These are phyloP conservation scores for Philopedon plagiatum DNA, from an alignment of 2,888 invertebrate genomes.

Conservation along the genomic window DNA sequence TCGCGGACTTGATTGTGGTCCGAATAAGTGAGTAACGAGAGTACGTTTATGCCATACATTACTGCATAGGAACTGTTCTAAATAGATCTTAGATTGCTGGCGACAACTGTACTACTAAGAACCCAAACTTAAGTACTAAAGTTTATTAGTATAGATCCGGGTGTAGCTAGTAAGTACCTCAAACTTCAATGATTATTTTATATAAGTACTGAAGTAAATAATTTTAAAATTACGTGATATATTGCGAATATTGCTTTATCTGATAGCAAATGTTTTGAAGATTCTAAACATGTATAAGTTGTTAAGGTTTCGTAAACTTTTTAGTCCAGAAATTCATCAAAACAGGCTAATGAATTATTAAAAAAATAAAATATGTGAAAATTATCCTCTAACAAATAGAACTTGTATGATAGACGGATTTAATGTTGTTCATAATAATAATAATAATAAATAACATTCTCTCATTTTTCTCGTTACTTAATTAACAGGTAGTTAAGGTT, in stretches of 20 bases:
- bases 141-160: too few species aligned
- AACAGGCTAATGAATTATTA: too few species aligned
- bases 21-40: conserved; percentile 26
- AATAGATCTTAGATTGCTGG: conserved; percentile 5
- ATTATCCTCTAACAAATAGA: conserved; percentile 4
- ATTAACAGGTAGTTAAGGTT: conserved; percentile 13
- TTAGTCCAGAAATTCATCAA: too few species aligned
- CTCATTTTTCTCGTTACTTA: conserved; percentile 15
- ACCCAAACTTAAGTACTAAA: neutral
- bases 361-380: neutral
- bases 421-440: conserved; percentile 10
- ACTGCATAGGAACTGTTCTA: conserved; percentile 22
- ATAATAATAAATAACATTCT: conserved; percentile 27
- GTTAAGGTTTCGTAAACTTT: too few species aligned
- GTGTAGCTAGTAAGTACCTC: too few species aligned
- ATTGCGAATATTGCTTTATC: too few species aligned
- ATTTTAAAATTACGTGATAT: too few species aligned
- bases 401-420: conserved; percentile 13
- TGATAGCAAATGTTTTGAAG: too few species aligned
- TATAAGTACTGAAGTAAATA: too few species aligned
- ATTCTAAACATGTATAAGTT: too few species aligned
- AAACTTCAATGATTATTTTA: too few species aligned
- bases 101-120: neutral
- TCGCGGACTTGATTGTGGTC: conserved; percentile 41
- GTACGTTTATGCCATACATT: conserved; percentile 38